These are phyloP conservation scores for Cosmia trapezina DNA, from an alignment of 2,888 invertebrate species.

Conservation along the genomic window DNA sequence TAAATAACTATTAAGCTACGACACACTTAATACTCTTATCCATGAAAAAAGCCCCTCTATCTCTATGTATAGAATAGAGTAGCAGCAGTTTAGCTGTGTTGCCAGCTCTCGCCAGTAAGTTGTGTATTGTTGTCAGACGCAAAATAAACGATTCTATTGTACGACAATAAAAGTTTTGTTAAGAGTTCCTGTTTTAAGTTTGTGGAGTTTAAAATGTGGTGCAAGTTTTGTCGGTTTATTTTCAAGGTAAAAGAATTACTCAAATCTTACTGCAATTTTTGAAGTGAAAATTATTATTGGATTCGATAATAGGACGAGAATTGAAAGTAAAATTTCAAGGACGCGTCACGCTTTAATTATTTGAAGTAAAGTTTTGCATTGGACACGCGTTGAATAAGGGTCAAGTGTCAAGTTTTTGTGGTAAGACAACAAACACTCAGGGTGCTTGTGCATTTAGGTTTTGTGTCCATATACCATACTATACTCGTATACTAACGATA, in stretches of 20 bases:
- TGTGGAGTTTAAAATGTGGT: constrained; percentile 21
- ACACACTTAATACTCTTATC: constrained; percentile 28
- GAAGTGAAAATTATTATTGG: not conserved
- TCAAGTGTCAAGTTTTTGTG: too few relatives aligned
- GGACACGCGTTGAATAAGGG: too few relatives aligned
- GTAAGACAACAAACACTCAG: too few relatives aligned
- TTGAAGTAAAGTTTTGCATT: too few relatives aligned
- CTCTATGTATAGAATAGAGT: constrained; percentile 31
- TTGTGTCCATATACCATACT: not conserved
- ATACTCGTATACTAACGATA: not conserved
- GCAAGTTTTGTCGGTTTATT: not conserved
- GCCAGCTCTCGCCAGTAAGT: constrained; percentile 40
- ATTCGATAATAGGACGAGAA: not conserved
- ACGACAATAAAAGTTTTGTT: constrained; percentile 47
- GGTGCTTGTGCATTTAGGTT: not conserved
- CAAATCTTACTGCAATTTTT: not conserved
- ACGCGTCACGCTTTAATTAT: too few relatives aligned
- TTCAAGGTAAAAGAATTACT: not conserved
- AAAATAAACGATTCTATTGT: constrained; percentile 55
- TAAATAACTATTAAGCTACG: too few relatives aligned
- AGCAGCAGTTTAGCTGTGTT: constrained; percentile 45
- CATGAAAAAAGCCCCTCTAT: constrained; percentile 34
- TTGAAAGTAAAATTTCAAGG: not conserved
- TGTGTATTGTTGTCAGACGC: constrained; percentile 50
- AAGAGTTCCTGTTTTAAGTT: constrained; percentile 32